Base-by-base conservation (phyloP, 1,140 invertebrate species). In the Archivesica marissinica region DNA sequence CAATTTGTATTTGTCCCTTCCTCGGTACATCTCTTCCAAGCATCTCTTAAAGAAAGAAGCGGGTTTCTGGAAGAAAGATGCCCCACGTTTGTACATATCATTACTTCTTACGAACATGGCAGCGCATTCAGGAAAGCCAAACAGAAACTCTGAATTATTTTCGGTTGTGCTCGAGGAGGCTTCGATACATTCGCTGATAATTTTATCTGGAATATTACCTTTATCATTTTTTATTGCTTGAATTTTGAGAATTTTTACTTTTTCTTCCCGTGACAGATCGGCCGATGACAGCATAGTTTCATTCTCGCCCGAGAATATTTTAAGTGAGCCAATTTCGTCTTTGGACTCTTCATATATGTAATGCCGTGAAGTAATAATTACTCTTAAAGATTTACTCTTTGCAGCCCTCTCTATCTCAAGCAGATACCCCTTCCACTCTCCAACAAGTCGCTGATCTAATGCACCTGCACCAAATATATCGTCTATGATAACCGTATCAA, bases 51-150 rank as follows among this genome's bases (percentile, higher is more conserved):
- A 80, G 33, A 47, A 64, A 35, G 23, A n/a, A n/a, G 47, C 28
- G 7, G 78, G 78, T 66, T n/a, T 38, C 17, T 13, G n/a, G 39
- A 80, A 80, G 30, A 80, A 80, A 1, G 1, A 3, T 11, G 61
- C 7, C 13, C 78, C 78, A 11, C 23, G 35, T 52, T 35, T n/a
- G n/a, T 68, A 66, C 2, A 80, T 7, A n/a, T 23, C 25, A 4
- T 80, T 64, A 47, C 50, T 68, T 30, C 3, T 15, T n/a, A 41
- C 61, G 38, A 80, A 80, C 41, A 80, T 50, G 11, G 20, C 47
- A 1, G 50, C 78, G 38, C 61, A 68, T 47, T 80, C 59, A n/a
- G 78, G 78, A 35, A 80, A 80, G 2, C 78, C 78, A 70, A 70
- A 15, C 28, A 35, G 30, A 35, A 9, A 52, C 15, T 52, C 33